Evolutionary conservation across 2,113 vertebrate species (phyloP), one percentile per base, ranked within the genome.

Genomic region (Charadrius vociferus): DNA sequence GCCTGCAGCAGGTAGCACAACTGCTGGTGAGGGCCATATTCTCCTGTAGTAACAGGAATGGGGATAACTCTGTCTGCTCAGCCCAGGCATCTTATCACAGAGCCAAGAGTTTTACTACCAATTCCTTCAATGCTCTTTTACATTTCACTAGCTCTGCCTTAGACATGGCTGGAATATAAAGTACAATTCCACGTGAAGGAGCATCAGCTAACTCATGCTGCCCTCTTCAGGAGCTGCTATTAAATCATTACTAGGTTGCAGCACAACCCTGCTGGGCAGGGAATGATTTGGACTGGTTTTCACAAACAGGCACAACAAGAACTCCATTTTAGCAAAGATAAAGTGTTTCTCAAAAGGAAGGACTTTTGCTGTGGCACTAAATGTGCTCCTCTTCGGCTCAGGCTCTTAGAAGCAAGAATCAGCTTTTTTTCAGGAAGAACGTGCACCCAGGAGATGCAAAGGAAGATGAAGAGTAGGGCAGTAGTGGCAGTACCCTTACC

Each of bases 161-260:
- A 43, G 68, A 74, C 90, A 36, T 4, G 93, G 71, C 56, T 75
- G 52, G 97, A 96, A 96, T 95, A 80, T 7, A 41, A 96, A 96
- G 81, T 17, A 6, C 4, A n/a, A n/a, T 3, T 7, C 8, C 21
- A 13, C 12, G 24, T 5, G 21, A 50, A 61, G 49, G 17, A 74
- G 36, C 88, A 97, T 95, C 74, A 36, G 90, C 87, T 67, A 52
- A 81, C 5, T 67, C 66, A 95, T 81, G 86, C 94, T 97, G 97
- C 96, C 97, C 97, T 94, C 97, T 70, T 83, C 95, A 96, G 95
- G 89, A 78, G 65, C 55, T 8, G 26, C 43, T 26, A 7, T 10
- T 27, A 59, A 78, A 70, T 23, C 80, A 70, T 49, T 7, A 10
- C n/a, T 23, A 11, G 10, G 16, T 27, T 4, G 3, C 49, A 36